Evolutionary conservation across 2,797 vertebrate genomes (phyloP).

Genomic region (Anabacerthia variegaticeps): DNA sequence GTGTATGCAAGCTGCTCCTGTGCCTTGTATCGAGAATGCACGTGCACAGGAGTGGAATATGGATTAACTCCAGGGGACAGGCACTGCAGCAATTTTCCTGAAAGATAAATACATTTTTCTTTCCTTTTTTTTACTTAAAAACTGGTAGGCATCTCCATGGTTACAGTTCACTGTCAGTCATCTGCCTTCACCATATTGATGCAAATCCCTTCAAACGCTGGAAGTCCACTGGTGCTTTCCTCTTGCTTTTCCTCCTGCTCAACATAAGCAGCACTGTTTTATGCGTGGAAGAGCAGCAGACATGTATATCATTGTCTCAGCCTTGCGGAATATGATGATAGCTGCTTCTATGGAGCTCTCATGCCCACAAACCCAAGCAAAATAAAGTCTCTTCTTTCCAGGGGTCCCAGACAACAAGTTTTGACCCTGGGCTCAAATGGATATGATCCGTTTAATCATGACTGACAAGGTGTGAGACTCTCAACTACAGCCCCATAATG

Average conservation of each 20-base stretch:
- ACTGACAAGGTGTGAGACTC: neutral
- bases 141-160: neutral
- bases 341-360: neutral
- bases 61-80: neutral
- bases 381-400: neutral
- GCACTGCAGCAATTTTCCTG: neutral
- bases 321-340: neutral
- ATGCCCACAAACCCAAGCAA: accelerated
- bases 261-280: neutral
- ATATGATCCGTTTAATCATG: neutral
- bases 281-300: neutral
- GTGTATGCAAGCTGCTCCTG: neutral
- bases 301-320: neutral
- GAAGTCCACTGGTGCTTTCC: neutral
- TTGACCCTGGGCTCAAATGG: neutral
- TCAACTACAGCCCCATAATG: neutral
- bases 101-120: accelerated
- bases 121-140: neutral
- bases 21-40: neutral
- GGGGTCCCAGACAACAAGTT: neutral
- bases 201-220: neutral
- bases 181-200: neutral
- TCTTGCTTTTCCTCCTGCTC: neutral
- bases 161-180: neutral
- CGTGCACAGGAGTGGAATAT: neutral